Base-by-base conservation (phyloP, 2,113 vertebrate species). In the Crocuta crocuta region DNA sequence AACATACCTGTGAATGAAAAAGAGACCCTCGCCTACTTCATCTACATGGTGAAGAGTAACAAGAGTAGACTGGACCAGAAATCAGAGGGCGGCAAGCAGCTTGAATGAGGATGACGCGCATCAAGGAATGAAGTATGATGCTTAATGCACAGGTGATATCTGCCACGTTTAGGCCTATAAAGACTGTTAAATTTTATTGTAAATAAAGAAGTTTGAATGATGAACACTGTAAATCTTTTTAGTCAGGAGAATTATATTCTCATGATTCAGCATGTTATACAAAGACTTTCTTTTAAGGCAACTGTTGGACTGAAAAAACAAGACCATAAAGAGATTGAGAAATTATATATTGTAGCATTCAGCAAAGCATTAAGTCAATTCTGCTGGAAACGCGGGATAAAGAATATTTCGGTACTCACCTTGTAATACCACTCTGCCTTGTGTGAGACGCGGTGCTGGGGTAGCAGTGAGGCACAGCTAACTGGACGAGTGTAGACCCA, bases 21-120 rank as follows among this genome's bases (percentile, higher is more conserved):
- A 98, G 99, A 99, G 98, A 99, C 99, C 0, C 99, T 99, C 70
- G 99, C 99, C 4, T 99, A 99, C 98, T 99, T 99, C 97, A 99
- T 99, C 97, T 99, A 99, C 98, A 99, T 99, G 99, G 99, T 99
- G 98, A 99, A 99, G 99, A 99, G 99, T 98, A 99, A 99, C 99
- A 99, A 99, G 98, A 99, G 99, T 91, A 99, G 99, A 81, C 98
- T 99, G 98, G 99, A 99, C 98, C 99, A 99, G 99, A 99, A 99
- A 91, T 98, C 99, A 0, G 99, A 99, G 90, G 97, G 99, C 39
- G 97, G 99, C 98, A 99, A 99, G 98, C 99, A 99, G 73, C 99
- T 99, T 31, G 99, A 99, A 79, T 99, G 98, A 99, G 94, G 84
- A 81, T 5, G 65, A 65, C 28, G 43, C 50, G 61, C 70, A 10